Conservation (phyloP, 2,113 vertebrate genomes). For the Isichthys henryi region DNA sequence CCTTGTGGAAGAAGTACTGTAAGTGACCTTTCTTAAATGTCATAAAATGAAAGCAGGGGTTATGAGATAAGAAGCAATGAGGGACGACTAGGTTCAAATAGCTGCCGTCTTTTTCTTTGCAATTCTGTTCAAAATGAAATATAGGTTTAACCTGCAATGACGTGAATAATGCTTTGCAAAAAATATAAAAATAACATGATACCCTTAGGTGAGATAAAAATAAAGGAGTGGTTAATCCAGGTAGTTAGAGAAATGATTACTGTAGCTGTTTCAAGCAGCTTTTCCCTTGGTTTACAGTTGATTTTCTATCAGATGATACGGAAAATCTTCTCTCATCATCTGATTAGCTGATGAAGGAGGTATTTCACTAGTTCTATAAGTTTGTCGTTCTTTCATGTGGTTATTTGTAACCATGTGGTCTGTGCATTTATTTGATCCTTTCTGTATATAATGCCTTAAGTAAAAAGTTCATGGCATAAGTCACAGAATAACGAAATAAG, state of each 20-base stretch:
- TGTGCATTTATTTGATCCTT: neutral
- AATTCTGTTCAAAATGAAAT: neutral
- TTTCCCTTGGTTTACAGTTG: neutral
- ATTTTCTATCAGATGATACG: neutral
- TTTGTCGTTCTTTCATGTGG: neutral
- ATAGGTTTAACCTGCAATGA: neutral
- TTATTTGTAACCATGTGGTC: neutral
- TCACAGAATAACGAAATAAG: neutral
- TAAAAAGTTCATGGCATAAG: neutral
- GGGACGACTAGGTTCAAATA: neutral
- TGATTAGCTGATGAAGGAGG: neutral
- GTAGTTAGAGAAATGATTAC: neutral
- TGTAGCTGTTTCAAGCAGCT: neutral
- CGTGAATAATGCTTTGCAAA: neutral
- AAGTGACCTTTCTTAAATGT: conserved; percentile 20
- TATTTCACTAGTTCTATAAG: neutral
- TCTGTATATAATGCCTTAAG: neutral
- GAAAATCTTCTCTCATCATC: neutral
- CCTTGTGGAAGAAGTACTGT: conserved; percentile 7
- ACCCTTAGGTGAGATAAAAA: neutral
- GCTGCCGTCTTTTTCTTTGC: neutral
- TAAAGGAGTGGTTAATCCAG: neutral
- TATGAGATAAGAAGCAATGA: neutral
- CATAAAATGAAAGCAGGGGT: neutral
- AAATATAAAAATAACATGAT: neutral